Conservation (phyloP, 2,113 vertebrate genomes). For the Aleadryas rufinucha region DNA sequence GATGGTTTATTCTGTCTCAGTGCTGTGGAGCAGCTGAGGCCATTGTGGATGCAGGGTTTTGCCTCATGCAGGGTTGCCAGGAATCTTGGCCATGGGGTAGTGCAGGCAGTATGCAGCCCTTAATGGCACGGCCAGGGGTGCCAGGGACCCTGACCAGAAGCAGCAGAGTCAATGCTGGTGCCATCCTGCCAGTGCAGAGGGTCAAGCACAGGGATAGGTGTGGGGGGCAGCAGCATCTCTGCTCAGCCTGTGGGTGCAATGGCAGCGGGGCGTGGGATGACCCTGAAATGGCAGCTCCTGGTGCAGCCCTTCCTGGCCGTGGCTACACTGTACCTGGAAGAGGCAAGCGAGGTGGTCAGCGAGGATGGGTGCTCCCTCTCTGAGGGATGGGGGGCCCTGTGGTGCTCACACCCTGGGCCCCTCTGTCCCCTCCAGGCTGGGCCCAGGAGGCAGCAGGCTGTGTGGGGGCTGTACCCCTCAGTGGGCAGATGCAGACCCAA, state of each 20-base stretch:
- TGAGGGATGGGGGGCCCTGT: not conserved
- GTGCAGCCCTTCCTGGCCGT: not conserved
- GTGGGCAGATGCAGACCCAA: fast-evolving
- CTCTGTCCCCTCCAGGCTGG: not conserved
- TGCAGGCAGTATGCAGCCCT: not conserved
- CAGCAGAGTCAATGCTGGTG: not conserved
- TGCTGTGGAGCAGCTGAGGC: not conserved
- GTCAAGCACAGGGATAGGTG: fast-evolving
- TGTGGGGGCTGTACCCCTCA: not conserved
- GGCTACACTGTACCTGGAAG: not conserved
- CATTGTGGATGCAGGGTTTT: not conserved
- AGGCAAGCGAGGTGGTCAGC: not conserved
- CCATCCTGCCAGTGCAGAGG: not conserved
- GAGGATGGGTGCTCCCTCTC: not conserved
- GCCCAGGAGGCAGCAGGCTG: not conserved
- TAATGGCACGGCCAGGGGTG: fast-evolving
- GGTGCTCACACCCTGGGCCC: not conserved
- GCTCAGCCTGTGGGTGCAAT: fast-evolving
- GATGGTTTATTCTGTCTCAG: not conserved
- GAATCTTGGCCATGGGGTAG: not conserved
- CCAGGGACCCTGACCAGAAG: not conserved
- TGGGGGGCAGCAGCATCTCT: not conserved
- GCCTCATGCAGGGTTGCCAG: fast-evolving
- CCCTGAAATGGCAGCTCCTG: not conserved
- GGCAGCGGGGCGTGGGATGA: not conserved